Conservation (phyloP, 2,113 vertebrate genomes). For the Rallus limicola region DNA sequence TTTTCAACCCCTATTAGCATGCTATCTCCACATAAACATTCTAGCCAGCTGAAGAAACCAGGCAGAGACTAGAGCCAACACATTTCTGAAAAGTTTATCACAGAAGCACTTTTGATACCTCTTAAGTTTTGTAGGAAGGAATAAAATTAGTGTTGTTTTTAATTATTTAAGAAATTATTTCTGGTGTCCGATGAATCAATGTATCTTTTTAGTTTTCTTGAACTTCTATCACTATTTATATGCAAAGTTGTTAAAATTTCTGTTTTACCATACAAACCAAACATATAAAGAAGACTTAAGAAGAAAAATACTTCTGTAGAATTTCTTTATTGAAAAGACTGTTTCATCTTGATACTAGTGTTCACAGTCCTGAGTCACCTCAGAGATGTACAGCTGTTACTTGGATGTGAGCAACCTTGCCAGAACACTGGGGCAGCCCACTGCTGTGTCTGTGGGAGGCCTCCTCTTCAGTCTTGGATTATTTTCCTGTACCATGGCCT, state of each 20-base stretch:
- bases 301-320: neutral
- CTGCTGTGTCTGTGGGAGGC: neutral
- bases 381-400: neutral
- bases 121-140: neutral
- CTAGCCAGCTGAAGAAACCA: neutral
- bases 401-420: neutral
- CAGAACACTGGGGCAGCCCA: neutral
- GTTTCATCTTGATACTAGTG: neutral
- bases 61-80: neutral
- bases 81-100: neutral
- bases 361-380: slow-evolving; percentile 16
- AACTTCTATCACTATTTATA: neutral
- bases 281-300: neutral
- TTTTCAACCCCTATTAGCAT: neutral
- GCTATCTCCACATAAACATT: neutral
- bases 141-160: neutral
- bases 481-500: neutral
- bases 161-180: neutral
- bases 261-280: neutral
- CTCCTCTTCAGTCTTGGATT: neutral
- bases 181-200: neutral
- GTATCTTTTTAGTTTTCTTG: neutral
- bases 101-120: neutral
- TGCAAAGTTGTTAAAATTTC: neutral
- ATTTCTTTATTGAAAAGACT: neutral